Evolutionary conservation across 1,140 invertebrate species (phyloP).

Genomic region (Zaprionus vittiger): DNA sequence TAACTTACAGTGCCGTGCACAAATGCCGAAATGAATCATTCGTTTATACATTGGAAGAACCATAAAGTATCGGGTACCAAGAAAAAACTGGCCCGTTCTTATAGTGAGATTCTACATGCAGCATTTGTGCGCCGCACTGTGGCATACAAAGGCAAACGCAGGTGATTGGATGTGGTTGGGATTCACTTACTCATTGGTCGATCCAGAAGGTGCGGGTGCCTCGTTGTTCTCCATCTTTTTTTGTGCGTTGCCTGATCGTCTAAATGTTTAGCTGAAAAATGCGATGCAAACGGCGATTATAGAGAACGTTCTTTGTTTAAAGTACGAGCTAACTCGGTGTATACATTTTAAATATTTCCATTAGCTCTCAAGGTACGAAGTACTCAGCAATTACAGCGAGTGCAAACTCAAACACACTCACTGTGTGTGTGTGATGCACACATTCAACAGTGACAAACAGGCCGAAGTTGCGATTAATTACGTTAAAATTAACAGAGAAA

Average conservation of each 20-base stretch:
- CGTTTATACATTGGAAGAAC: not conserved
- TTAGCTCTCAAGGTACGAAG: slow-evolving; percentile 23
- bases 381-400: slow-evolving; percentile 20
- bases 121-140: slow-evolving; percentile 22
- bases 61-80: not conserved
- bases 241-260: slow-evolving; percentile 28
- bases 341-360: slow-evolving; percentile 32
- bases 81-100: not conserved
- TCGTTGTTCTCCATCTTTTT: slow-evolving; percentile 72
- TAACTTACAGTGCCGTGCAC: slow-evolving; percentile 26
- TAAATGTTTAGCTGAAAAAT: slow-evolving; percentile 17
- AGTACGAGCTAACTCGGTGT: not conserved
- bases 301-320: slow-evolving; percentile 29
- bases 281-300: slow-evolving; percentile 10
- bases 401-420: slow-evolving; percentile 1
- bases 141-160: not conserved
- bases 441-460: not conserved
- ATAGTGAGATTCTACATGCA: not conserved
- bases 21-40: slow-evolving; percentile 21
- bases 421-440: too few relatives aligned
- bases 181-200: slow-evolving; percentile 74
- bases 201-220: slow-evolving; percentile 66
- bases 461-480: slow-evolving; percentile 35
- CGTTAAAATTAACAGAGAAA: slow-evolving; percentile 34
- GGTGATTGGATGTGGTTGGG: not conserved